phyloP scores from a whole-genome alignment of 2,113 vertebrate species.

The Gobio gobio region DNA sequence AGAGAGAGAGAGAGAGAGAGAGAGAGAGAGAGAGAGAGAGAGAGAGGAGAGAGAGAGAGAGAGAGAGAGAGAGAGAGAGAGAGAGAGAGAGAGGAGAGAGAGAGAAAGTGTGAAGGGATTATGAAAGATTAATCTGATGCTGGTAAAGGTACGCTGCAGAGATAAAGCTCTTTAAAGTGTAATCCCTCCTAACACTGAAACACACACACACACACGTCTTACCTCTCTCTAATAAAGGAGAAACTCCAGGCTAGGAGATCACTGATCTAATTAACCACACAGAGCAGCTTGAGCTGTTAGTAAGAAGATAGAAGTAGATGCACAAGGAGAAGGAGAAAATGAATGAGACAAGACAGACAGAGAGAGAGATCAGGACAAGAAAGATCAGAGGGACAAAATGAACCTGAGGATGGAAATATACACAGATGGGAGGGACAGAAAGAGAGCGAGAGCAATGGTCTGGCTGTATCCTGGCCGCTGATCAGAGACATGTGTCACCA shows the following conservation, averaged over 20 bases:
- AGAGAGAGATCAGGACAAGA: constrained; percentile 3
- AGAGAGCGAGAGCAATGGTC: constrained; percentile 14
- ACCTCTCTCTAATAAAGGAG: constrained; percentile 46
- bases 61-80: background rate
- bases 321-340: background rate
- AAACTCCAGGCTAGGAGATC: constrained; percentile 36
- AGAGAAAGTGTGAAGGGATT: constrained; percentile 49
- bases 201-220: constrained; percentile 16
- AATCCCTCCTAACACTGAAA: constrained; percentile 57
- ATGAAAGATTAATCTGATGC: constrained; percentile 50
- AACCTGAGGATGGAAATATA: constrained; percentile 27
- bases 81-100: background rate
- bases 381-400: constrained; percentile 38
- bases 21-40: too few species aligned
- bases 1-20: too few species aligned
- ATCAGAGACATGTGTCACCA: constrained; percentile 38
- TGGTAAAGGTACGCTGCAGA: constrained; percentile 47
- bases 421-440: constrained; percentile 22
- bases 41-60: too few species aligned
- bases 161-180: constrained; percentile 63
- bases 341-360: background rate
- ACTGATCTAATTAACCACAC: constrained; percentile 58
- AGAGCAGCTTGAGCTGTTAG: constrained; percentile 45
- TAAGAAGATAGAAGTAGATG: background rate
- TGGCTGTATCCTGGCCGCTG: constrained; percentile 18